These are phyloP conservation scores for Prolemur simus DNA, from an alignment of 2,113 vertebrate species.

Conservation along the genomic window DNA sequence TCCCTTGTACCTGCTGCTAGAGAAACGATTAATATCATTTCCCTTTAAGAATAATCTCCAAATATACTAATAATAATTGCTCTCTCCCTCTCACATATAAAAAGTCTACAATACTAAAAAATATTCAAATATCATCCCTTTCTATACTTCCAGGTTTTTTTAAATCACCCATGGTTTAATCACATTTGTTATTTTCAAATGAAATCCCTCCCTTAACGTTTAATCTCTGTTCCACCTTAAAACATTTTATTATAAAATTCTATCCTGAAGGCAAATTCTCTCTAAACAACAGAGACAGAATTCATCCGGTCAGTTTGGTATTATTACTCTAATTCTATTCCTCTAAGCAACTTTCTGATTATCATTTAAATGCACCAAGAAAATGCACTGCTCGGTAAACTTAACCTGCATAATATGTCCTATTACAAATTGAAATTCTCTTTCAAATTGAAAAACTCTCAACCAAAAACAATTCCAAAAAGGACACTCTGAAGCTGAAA, in stretches of 20 bases:
- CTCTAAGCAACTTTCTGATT: not conserved
- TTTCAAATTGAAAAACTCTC: not conserved
- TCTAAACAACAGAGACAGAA: not conserved
- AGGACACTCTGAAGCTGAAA: not conserved
- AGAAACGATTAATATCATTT: not conserved
- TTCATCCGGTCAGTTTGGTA: not conserved
- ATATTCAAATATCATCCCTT: not conserved
- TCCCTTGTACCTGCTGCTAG: not conserved
- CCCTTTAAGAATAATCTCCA: constrained; percentile 3
- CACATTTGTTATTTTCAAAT: constrained; percentile 22
- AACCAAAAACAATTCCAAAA: not conserved
- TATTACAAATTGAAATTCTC: not conserved
- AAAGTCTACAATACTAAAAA: not conserved
- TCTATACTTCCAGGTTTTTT: not conserved
- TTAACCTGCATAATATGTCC: not conserved
- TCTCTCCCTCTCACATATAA: not conserved
- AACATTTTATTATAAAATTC: not conserved
- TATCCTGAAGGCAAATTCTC: constrained; percentile 19
- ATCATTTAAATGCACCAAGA: not conserved
- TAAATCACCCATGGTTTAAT: not conserved
- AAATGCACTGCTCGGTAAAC: not conserved
- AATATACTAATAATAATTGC: not conserved
- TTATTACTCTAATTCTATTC: not conserved
- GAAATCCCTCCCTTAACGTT: not conserved
- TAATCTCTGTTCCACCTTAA: not conserved